phyloP scores from a whole-genome alignment of 2,113 vertebrate genomes.

The Myotis brandtii region DNA sequence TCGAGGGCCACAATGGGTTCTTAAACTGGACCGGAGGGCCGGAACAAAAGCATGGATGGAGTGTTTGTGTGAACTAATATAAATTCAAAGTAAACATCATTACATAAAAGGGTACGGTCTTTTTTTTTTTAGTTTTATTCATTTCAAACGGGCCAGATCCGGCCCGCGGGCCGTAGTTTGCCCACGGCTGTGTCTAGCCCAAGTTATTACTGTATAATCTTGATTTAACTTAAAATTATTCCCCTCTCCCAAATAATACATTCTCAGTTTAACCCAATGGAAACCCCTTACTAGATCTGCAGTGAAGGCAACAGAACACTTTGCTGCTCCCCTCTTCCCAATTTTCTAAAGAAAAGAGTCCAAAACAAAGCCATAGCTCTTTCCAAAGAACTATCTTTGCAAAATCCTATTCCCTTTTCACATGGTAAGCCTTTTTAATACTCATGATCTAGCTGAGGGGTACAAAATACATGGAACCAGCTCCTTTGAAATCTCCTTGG shows the following conservation, averaged over 20 bases:
- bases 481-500: neutral
- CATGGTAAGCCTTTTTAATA: neutral
- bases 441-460: neutral
- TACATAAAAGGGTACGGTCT: too few relatives aligned
- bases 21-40: too few relatives aligned
- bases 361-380: neutral
- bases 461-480: neutral
- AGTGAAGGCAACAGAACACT: neutral
- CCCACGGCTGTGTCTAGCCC: too few relatives aligned
- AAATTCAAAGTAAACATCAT: too few relatives aligned
- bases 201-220: neutral
- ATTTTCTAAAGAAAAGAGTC: neutral
- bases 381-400: neutral
- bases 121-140: too few relatives aligned
- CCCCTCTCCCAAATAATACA: neutral
- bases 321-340: neutral
- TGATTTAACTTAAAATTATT: conserved; percentile 20
- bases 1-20: too few relatives aligned
- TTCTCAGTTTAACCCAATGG: neutral
- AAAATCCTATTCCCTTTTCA: conserved; percentile 5
- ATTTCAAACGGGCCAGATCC: too few relatives aligned
- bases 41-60: too few relatives aligned
- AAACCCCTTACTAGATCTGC: neutral
- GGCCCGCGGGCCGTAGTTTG: too few relatives aligned
- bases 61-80: too few relatives aligned